Evolutionary conservation across 2,888 invertebrate species (phyloP), one percentile per base, ranked within the genome.

Genomic region (Eupithecia insigniata): DNA sequence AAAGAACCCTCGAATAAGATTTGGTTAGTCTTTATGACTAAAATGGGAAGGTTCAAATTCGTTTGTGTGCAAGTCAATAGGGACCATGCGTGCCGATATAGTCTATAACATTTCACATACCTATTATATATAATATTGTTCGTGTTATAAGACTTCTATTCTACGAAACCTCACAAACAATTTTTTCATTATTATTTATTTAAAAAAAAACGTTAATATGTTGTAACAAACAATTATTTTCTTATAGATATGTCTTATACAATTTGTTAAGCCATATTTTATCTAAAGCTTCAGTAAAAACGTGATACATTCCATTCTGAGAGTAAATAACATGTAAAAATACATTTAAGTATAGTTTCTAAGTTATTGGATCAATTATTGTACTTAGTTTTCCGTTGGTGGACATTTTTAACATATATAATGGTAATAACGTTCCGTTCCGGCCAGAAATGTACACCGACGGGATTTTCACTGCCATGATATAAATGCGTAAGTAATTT

Each of bases 291-390:
- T 71, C 64, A 67, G 61, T 70, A 46, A 69, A 70, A 81, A 82
- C 79, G 79, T 85, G 83, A 81, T 85, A 87, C 88, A 89, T 89
- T 89, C 88, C 87, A 88, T 76, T 80, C 79, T 80, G 71, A 71
- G 58, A 69, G 55, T 69, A 46, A 74, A 71, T 66, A 58, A 62
- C 12, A 65, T 74, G 71, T 74, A 70, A 80, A 79, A 75, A 76
- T 79, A 79, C 71, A 32, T 74, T 78, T 71, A 67, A 67, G 55
- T 83, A 79, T 87, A 83, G 85, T 83, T 80, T 83, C 78, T 83
- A 84, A 81, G 79, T 82, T 88, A 88, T 85, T 78, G 87, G 89
- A 91, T 89, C 91, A 92, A 92, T 92, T 92, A 91, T 88, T 92
- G 91, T 92, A 92, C 89, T 92, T 91, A 91, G 87, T 81, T 79